phyloP scores from a whole-genome alignment of 2,888 invertebrate species.

The Kryphioiulus occultus region DNA sequence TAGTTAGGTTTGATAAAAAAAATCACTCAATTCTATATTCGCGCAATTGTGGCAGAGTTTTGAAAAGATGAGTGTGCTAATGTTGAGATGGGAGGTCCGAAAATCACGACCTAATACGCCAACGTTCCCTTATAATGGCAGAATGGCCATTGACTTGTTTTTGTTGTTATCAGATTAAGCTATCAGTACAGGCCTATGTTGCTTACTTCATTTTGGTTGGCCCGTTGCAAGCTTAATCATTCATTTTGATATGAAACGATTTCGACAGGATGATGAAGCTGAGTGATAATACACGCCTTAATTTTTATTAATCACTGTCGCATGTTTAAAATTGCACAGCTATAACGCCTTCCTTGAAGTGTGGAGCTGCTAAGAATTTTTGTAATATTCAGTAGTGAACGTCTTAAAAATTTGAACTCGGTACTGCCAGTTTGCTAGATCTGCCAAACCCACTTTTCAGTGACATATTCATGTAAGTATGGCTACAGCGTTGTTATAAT shows the following conservation, averaged over 20 bases:
- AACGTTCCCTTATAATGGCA: background rate
- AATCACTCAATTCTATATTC: no score
- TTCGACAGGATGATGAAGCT: background rate
- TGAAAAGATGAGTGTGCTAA: background rate
- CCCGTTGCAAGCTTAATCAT: background rate
- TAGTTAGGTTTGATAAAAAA: no score
- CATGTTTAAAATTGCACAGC: background rate
- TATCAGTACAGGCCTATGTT: background rate
- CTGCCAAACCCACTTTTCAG: background rate
- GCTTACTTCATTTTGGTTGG: background rate
- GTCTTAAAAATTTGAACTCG: background rate
- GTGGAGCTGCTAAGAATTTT: background rate
- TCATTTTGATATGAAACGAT: background rate
- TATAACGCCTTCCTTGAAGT: background rate
- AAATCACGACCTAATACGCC: background rate
- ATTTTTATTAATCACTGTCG: background rate
- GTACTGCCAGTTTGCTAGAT: background rate
- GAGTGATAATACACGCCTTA: background rate
- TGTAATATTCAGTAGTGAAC: background rate
- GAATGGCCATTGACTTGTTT: background rate
- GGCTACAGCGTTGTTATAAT: no score
- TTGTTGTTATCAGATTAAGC: slow-evolving; percentile 5
- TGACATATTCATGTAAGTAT: background rate
- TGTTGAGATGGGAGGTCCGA: background rate
- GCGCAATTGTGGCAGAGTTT: no score